phyloP scores from a whole-genome alignment of 2,113 vertebrate genomes.

The Falco punctatus region DNA sequence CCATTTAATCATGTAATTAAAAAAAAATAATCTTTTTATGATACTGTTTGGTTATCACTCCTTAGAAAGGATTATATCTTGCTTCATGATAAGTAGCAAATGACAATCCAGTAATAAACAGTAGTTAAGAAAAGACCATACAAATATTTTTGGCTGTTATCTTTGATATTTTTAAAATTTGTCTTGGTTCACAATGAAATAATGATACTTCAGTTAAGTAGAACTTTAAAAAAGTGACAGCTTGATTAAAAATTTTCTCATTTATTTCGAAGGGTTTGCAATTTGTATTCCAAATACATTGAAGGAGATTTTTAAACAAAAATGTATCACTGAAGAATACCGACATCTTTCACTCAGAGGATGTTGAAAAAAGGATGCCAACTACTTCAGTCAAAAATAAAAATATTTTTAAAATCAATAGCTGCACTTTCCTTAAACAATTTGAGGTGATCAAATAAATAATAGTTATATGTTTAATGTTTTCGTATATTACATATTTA shows the following conservation, averaged over 20 bases:
- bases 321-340: not conserved
- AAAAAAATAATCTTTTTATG: not conserved
- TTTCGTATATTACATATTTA: not conserved
- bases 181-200: not conserved
- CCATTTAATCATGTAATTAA: not conserved
- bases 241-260: not conserved
- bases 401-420: not conserved
- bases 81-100: not conserved
- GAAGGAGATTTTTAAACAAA: not conserved
- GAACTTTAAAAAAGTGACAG: not conserved
- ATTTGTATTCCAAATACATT: not conserved
- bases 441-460: not conserved
- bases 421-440: not conserved
- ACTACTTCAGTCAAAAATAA: not conserved
- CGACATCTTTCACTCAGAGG: not conserved
- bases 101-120: not conserved
- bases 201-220: not conserved
- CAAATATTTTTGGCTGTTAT: not conserved
- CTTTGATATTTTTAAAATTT: not conserved
- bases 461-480: not conserved
- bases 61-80: not conserved
- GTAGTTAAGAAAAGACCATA: not conserved
- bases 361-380: not conserved
- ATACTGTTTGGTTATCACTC: not conserved
- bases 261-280: slow-evolving; percentile 29